These are phyloP conservation scores for Branchellion lobata DNA, from an alignment of 2,888 invertebrate species.

Conservation along the genomic window DNA sequence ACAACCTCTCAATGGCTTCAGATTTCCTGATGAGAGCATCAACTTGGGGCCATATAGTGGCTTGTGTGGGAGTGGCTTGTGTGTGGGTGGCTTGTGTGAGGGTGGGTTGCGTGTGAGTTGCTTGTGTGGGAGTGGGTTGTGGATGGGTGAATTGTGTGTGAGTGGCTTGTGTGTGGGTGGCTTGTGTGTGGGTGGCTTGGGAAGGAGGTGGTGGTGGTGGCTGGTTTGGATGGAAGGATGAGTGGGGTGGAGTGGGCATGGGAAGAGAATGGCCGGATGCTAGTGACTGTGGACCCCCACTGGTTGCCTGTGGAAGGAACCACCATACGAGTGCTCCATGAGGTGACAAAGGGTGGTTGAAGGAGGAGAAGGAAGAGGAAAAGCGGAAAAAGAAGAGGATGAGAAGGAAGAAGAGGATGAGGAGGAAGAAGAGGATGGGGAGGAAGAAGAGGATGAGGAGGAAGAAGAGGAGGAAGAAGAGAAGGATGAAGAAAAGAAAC, in stretches of 20 bases:
- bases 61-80: background rate
- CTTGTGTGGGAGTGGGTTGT: no score
- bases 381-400: no score
- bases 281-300: background rate
- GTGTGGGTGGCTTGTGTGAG: background rate
- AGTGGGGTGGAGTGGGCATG: background rate
- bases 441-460: no score
- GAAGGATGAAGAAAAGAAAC: no score
- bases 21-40: constrained; percentile 36
- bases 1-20: constrained; percentile 5
- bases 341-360: no score
- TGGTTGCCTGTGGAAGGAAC: constrained; percentile 9
- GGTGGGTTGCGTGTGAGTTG: background rate
- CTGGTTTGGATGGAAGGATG: no score
- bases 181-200: background rate
- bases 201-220: background rate
- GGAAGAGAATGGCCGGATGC: background rate
- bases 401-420: no score
- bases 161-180: constrained; percentile 21
- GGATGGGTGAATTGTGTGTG: background rate
- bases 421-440: no score
- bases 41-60: constrained; percentile 37
- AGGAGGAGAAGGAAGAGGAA: no score
- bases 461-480: no score
- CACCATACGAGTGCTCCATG: background rate